Percentiles rank a stretch among this genome's conserved stretches.
Conservation (phyloP, 2,113 vertebrate genomes). For the Morone chrysops region DNA sequence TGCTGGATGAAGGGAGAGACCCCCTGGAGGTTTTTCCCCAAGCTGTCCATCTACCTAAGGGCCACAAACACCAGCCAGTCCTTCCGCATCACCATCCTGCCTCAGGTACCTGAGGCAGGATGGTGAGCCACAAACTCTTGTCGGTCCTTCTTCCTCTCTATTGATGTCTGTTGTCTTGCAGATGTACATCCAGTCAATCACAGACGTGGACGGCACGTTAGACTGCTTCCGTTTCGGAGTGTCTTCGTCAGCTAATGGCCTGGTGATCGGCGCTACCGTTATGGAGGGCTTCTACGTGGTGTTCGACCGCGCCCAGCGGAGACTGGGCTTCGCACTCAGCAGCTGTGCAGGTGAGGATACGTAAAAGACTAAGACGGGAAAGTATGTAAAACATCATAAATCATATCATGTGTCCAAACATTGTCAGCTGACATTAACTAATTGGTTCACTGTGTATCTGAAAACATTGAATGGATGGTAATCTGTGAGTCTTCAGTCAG, state of each 20-base stretch:
- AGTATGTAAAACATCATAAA: no score
- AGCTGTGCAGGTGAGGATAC: conserved; percentile 89
- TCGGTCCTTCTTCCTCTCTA: neutral
- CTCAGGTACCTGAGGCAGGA: conserved; percentile 93
- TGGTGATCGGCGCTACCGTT: conserved; percentile 95
- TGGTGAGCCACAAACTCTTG: neutral
- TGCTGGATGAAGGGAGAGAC: conserved; percentile 92
- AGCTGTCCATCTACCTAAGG: conserved; percentile 95
- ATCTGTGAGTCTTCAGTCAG: no score
- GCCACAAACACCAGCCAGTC: conserved; percentile 92
- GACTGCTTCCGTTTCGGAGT: conserved; percentile 94
- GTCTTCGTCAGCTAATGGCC: conserved; percentile 89
- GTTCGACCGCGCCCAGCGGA: conserved; percentile 90
- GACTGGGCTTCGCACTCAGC: conserved; percentile 94
- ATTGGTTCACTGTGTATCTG: no score
- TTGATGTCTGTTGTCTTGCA: conserved; percentile 58
- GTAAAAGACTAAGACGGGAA: neutral
- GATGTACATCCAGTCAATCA: conserved; percentile 95
- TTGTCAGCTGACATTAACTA: no score
- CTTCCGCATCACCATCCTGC: conserved; percentile 93
- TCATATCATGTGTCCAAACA: neutral
- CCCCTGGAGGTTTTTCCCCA: conserved; percentile 94
- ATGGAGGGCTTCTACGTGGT: conserved; percentile 98
- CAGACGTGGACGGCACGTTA: conserved; percentile 85
- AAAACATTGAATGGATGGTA: no score